These are phyloP conservation scores for Drosophila fuyamai DNA, from an alignment of 1,140 invertebrate genomes.

Conservation along the genomic window DNA sequence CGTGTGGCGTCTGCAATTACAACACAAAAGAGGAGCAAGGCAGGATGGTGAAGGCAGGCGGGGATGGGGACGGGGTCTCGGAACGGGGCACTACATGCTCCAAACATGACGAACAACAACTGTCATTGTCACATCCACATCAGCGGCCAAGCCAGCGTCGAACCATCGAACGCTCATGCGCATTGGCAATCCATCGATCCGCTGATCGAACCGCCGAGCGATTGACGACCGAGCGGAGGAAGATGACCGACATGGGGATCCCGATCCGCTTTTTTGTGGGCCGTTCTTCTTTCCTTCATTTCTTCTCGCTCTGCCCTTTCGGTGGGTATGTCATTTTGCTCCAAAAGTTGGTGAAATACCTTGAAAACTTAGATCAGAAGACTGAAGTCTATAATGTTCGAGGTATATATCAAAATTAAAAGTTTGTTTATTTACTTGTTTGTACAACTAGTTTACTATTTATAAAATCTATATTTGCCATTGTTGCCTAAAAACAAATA, in stretches of 20 bases:
- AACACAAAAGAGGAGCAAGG: constrained; percentile 66
- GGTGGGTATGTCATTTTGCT: background rate
- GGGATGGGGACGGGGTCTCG: background rate
- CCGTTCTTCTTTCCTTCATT: constrained; percentile 5
- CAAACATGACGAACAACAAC: constrained; percentile 84
- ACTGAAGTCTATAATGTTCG: background rate
- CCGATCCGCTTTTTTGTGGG: constrained; percentile 33
- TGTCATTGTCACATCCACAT: constrained; percentile 79
- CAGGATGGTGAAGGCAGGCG: constrained; percentile 5
- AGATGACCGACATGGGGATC: constrained; percentile 44
- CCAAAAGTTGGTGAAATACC: background rate
- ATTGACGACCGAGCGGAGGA: constrained; percentile 37
- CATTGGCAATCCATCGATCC: constrained; percentile 37
- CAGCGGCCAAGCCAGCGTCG: constrained; percentile 25
- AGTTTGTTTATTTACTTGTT: too few species aligned
- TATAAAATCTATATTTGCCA: too few species aligned
- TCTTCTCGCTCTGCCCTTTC: background rate
- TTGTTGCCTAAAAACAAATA: too few species aligned
- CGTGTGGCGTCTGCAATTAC: constrained; percentile 84
- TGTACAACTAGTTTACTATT: too few species aligned
- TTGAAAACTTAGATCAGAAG: too few species aligned
- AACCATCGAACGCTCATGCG: constrained; percentile 37
- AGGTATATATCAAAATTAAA: too few species aligned
- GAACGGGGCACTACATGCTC: constrained; percentile 51
- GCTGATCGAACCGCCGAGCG: constrained; percentile 22